Evolutionary conservation across 1,140 invertebrate genomes (phyloP), one percentile per base, ranked within the genome.

Genomic region (Drosophila prosaltans): DNA sequence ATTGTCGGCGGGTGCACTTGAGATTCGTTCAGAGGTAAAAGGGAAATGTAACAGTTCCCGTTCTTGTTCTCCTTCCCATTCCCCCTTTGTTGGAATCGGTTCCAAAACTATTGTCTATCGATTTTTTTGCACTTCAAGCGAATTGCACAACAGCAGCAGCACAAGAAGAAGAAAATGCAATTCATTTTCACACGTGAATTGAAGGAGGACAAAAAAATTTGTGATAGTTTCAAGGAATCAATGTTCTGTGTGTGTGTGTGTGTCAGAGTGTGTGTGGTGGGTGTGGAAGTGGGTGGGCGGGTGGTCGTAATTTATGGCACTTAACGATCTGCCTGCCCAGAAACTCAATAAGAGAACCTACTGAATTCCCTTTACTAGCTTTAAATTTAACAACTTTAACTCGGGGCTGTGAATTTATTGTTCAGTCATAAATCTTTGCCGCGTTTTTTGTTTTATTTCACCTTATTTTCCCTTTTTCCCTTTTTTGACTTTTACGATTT

Each of bases 101-200:
- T 55, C 48, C 16, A 59, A 9, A 59, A 41, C 63, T 61, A 88
- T 88, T 86, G 82, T 86, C 80, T 77, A 86, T 86, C 63, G 83
- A 88, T 86, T 88, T 86, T 75, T 78, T 83, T 80, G 83, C 83
- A 86, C 80, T 80, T 74, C 58, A 43, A 61, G 43, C 71, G 80
- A 82, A 82, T 82, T 78, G 80, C 80, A 78, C 75, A 78, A 69
- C 45, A 10, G 30, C 43, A 57, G 55, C 74, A 65, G 39, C 58
- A 74, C 81, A 55, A 81, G 80, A 6, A 57, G 57, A 78, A 58
- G 40, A 65, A 75, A 86, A 57, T 86, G 80, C 82, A 86, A 86
- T 86, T 85, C 81, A 85, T 84, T 84, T 85, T 77, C 81, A 78
- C 81, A 84, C 64, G 74, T 72, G 58, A 51, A 51, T 21, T 6